Evolutionary conservation across 2,113 vertebrate species (phyloP).

Genomic region (Channa argus): DNA sequence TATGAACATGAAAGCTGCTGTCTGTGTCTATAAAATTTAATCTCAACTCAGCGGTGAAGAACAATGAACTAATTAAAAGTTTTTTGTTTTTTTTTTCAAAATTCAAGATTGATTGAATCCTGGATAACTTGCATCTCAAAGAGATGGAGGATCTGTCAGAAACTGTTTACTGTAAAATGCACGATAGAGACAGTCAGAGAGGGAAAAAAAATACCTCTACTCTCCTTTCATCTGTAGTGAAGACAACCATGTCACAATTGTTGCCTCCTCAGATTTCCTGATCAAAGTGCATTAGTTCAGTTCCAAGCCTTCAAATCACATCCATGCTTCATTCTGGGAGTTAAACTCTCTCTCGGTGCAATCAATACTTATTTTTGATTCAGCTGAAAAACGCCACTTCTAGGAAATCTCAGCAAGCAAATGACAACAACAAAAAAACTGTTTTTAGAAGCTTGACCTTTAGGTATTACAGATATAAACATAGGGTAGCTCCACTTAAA

Average conservation of each 20-base stretch:
- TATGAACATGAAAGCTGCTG: constrained; percentile 61
- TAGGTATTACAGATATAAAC: constrained; percentile 56
- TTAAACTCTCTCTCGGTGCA: constrained; percentile 49
- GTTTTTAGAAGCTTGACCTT: constrained; percentile 55
- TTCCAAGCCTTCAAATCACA: constrained; percentile 64
- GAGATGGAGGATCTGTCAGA: constrained; percentile 55
- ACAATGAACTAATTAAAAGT: constrained; percentile 64
- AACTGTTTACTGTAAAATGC: constrained; percentile 67
- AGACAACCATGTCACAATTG: constrained; percentile 70
- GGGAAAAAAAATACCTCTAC: neutral
- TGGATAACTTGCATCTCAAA: constrained; percentile 48
- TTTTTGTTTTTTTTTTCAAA: constrained; percentile 19
- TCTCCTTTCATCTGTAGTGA: constrained; percentile 74
- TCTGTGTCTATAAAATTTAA: constrained; percentile 46
- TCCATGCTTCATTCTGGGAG: constrained; percentile 57
- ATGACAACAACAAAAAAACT: constrained; percentile 56
- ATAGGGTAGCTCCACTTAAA: constrained; percentile 34
- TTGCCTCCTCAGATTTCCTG: constrained; percentile 70
- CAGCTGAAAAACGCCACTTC: constrained; percentile 56
- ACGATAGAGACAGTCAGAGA: constrained; percentile 50
- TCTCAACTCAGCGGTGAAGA: constrained; percentile 31
- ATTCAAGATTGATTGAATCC: constrained; percentile 63
- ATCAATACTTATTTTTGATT: constrained; percentile 70
- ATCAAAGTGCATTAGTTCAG: constrained; percentile 74
- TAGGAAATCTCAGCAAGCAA: constrained; percentile 50